Evolutionary conservation across 2,888 invertebrate species (phyloP).

Genomic region (Calameuta pallipes): DNA sequence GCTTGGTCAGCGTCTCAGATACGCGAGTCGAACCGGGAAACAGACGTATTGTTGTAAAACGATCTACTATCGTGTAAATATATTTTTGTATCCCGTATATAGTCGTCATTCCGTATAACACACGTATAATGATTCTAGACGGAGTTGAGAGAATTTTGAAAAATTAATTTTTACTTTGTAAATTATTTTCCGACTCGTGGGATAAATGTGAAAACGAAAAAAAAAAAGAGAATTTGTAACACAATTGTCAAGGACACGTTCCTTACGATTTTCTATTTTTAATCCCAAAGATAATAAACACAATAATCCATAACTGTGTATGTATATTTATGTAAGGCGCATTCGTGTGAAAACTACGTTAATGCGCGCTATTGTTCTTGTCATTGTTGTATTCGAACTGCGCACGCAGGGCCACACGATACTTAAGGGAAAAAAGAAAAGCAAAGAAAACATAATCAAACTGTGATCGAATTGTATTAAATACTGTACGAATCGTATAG

Average conservation of each 20-base stretch:
- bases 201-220: no score
- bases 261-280: not conserved
- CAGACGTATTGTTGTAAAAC: not conserved
- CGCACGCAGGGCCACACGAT: not conserved
- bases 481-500: not conserved
- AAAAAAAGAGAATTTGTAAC: not conserved
- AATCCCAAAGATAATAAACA: not conserved
- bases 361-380: no score
- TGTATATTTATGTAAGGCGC: not conserved
- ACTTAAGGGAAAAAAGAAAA: not conserved
- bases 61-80: slow-evolving; percentile 36
- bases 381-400: not conserved
- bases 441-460: slow-evolving; percentile 52
- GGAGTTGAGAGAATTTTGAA: not conserved
- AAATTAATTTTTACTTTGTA: not conserved
- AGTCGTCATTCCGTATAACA: not conserved
- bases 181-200: not conserved
- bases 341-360: no score
- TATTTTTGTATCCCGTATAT: slow-evolving; percentile 49
- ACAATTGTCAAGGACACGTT: not conserved
- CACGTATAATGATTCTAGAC: not conserved
- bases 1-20: not conserved
- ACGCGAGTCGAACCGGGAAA: not conserved
- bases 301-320: not conserved
- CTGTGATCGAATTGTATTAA: slow-evolving; percentile 52